Conservation (phyloP, 2,113 vertebrate genomes). For the Chrysochloris asiatica region DNA sequence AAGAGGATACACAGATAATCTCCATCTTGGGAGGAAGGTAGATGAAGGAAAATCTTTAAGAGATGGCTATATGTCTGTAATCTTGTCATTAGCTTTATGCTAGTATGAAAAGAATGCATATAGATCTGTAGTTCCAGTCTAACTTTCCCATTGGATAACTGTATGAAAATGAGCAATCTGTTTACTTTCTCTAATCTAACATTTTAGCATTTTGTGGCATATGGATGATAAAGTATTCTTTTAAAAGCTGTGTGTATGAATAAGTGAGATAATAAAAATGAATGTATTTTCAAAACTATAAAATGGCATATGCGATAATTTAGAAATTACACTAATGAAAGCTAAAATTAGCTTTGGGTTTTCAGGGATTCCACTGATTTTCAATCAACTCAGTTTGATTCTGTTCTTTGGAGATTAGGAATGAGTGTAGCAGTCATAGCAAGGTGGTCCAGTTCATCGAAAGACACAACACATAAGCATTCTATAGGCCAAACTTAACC, state of each 20-base stretch:
- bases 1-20: no score
- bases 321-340: neutral
- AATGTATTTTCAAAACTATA: neutral
- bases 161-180: neutral
- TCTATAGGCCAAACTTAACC: neutral
- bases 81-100: rapidly evolving
- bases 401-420: neutral
- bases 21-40: neutral
- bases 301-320: neutral
- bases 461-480: neutral
- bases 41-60: neutral
- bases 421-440: neutral
- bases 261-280: neutral
- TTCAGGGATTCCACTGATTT: neutral
- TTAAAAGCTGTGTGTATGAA: neutral
- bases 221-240: neutral
- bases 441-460: neutral
- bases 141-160: neutral
- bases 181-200: neutral
- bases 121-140: neutral
- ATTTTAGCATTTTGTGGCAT: neutral
- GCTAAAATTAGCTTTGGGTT: neutral
- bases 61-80: neutral
- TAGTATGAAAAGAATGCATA: neutral
- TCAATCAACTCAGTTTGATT: neutral